These are phyloP conservation scores for Taeniopygia guttata DNA, from an alignment of 2,797 vertebrate species.

Conservation along the genomic window DNA sequence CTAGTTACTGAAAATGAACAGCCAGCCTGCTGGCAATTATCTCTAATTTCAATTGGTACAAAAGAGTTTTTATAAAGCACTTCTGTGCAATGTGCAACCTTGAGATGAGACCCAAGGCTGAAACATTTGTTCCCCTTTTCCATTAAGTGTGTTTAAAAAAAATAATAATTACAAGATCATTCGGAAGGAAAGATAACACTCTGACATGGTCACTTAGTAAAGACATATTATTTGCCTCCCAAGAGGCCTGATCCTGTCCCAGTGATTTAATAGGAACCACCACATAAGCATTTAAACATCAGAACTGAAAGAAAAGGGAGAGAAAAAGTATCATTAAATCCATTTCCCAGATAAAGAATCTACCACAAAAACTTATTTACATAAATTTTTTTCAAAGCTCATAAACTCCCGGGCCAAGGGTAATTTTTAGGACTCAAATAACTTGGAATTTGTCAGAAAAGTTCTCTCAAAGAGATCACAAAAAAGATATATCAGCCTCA, in stretches of 20 bases:
- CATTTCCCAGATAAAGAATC: not conserved
- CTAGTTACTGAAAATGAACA: conserved; percentile 16
- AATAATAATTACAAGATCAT: not conserved
- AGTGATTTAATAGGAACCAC: not conserved
- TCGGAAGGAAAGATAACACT: not conserved
- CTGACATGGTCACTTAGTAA: not conserved
- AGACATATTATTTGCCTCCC: not conserved
- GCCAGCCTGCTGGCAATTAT: conserved; percentile 33
- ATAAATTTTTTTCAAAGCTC: not conserved
- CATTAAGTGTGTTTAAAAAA: not conserved
- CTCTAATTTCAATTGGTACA: conserved; percentile 40
- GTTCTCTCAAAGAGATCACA: rapidly evolving
- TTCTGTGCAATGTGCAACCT: not conserved
- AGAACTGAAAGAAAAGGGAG: not conserved
- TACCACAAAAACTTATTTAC: not conserved
- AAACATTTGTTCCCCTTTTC: not conserved
- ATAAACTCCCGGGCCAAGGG: not conserved
- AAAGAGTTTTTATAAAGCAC: not conserved
- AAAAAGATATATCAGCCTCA: not conserved
- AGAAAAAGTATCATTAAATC: not conserved
- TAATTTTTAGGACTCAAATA: not conserved
- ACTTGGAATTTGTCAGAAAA: not conserved
- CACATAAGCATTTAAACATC: not conserved
- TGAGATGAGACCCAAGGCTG: not conserved
- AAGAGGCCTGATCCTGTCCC: not conserved